Evolutionary conservation across 2,888 invertebrate genomes (phyloP).

Genomic region (Cybosia mesomella): DNA sequence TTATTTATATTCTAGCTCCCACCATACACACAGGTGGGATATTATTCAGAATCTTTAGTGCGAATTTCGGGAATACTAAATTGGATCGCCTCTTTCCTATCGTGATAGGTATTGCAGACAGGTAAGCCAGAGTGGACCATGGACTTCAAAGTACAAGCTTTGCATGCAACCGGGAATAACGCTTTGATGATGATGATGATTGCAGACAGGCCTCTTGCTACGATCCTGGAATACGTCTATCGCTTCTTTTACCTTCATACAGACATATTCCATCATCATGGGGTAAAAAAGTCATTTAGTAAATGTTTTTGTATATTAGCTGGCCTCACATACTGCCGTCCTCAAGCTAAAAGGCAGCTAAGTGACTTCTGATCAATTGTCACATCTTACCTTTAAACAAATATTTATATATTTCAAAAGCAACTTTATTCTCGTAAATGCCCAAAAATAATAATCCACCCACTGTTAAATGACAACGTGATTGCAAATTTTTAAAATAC

Average conservation of each 20-base stretch:
- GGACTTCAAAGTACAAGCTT: too few relatives aligned
- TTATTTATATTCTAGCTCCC: constrained; percentile 30
- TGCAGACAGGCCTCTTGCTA: not conserved
- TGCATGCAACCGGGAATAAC: too few relatives aligned
- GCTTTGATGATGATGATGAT: not conserved
- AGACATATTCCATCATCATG: not conserved
- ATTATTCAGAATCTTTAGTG: constrained; percentile 18
- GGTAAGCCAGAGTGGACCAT: not conserved
- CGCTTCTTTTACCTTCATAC: not conserved
- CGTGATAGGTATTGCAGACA: not conserved
- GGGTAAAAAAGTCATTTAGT: not conserved
- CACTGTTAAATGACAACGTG: too few relatives aligned
- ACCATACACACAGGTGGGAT: constrained; percentile 31
- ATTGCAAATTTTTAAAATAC: too few relatives aligned
- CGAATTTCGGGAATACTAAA: not conserved
- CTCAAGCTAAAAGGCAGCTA: too few relatives aligned
- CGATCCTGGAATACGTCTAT: not conserved
- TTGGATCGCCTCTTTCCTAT: not conserved
- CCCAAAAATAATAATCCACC: too few relatives aligned
- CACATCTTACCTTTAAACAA: too few relatives aligned
- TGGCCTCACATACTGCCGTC: not conserved
- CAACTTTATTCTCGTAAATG: too few relatives aligned
- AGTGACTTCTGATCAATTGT: too few relatives aligned
- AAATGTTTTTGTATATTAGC: not conserved
- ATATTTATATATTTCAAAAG: too few relatives aligned